Evolutionary conservation across 2,113 vertebrate genomes (phyloP).

Genomic region (Piprites chloris): DNA sequence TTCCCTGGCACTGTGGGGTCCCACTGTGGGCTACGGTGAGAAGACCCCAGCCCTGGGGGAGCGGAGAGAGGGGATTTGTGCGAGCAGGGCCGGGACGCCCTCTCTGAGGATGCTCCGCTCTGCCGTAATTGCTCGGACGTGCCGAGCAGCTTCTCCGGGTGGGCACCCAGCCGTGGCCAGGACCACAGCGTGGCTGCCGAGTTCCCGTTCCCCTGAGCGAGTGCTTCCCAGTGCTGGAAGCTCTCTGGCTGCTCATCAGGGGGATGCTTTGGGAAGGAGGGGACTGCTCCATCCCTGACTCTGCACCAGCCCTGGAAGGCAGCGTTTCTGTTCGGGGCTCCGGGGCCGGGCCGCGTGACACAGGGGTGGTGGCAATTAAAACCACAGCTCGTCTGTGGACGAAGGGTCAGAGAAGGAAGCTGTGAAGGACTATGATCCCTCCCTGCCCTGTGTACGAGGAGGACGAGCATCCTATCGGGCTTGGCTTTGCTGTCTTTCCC

Average conservation of each 20-base stretch:
- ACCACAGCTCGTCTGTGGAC: accelerated
- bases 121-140: not conserved
- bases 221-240: not conserved
- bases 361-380: not conserved
- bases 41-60: not conserved
- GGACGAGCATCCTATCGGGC: not conserved
- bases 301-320: not conserved
- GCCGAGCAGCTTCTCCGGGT: not conserved
- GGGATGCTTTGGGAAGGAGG: not conserved
- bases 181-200: accelerated
- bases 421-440: not conserved
- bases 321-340: accelerated
- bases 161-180: not conserved
- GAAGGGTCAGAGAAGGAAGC: not conserved
- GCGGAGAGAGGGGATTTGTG: not conserved
- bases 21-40: not conserved
- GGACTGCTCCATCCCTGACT: not conserved
- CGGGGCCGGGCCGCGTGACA: not conserved
- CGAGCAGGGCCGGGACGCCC: not conserved
- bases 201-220: not conserved
- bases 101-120: not conserved
- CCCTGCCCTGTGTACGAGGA: not conserved
- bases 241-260: accelerated
- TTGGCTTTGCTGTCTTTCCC: not conserved
- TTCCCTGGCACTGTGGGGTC: not conserved